phyloP scores from a whole-genome alignment of 92 coral and sea anemone species.

The Chrysogorgia sp. region DNA sequence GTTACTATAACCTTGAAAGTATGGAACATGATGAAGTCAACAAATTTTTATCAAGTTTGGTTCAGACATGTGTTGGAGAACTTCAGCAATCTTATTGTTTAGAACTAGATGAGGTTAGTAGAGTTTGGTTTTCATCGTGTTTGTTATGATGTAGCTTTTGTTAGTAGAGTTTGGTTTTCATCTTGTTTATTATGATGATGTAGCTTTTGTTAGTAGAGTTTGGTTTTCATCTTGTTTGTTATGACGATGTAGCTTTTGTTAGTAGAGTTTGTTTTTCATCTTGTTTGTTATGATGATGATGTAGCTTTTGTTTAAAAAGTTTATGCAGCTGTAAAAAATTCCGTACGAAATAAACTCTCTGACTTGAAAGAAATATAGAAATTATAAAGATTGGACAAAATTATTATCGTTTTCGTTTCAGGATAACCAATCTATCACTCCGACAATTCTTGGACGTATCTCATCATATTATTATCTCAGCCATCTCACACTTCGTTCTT shows the following conservation, averaged over 20 bases:
- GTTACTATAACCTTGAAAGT: conserved; percentile 88
- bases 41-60: conserved; percentile 77
- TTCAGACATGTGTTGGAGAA: conserved; percentile 77
- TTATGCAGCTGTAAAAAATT: too few species aligned
- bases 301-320: conserved; percentile 67
- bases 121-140: not conserved
- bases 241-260: not conserved
- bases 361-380: too few species aligned
- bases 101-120: conserved; percentile 76
- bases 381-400: not conserved
- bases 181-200: conserved; percentile 70
- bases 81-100: conserved; percentile 76
- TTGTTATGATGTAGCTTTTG: not conserved
- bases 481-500: conserved; percentile 95
- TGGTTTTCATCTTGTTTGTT: not conserved
- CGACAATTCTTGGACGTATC: conserved; percentile 89
- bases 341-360: too few species aligned
- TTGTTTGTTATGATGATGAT: conserved; percentile 72
- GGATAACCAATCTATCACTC: conserved; percentile 74
- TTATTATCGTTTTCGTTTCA: conserved; percentile 23
- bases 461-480: conserved; percentile 90
- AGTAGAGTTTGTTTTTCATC: too few species aligned
- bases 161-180: too few species aligned
- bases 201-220: conserved; percentile 65
- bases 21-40: conserved; percentile 77